Percentiles rank a stretch among this genome's conserved stretches.
phyloP scores from a whole-genome alignment of 2,113 vertebrate species.

The Deroptyus accipitrinus region DNA sequence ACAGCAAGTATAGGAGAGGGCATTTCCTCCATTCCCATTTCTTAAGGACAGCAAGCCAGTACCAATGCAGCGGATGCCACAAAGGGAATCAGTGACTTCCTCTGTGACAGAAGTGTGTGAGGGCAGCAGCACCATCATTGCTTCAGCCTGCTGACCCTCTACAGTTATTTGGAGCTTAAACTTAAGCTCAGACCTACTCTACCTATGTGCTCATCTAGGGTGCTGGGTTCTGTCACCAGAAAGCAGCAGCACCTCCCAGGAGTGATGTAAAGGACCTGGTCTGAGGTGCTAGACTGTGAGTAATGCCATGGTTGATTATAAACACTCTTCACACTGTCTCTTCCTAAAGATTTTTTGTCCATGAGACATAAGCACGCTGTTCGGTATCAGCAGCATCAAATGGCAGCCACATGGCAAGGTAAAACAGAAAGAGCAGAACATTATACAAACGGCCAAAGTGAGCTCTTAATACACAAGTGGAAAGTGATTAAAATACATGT shows the following conservation, averaged over 20 bases:
- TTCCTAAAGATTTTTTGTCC: not conserved
- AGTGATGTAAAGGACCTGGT: not conserved
- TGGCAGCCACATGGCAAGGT: not conserved
- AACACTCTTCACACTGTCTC: not conserved
- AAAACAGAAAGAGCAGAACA: not conserved
- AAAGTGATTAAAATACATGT: not conserved
- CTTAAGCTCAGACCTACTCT: not conserved
- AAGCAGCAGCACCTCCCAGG: not conserved
- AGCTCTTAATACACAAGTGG: not conserved
- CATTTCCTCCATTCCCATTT: accelerated
- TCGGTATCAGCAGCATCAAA: not conserved
- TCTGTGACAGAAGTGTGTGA: accelerated
- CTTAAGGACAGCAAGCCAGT: accelerated
- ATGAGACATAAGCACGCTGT: accelerated
- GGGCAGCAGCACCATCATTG: not conserved
- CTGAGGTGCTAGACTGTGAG: not conserved
- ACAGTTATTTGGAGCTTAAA: not conserved
- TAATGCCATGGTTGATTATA: too few species aligned
- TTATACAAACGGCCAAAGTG: not conserved
- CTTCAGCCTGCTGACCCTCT: not conserved
- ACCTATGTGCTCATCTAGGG: not conserved
- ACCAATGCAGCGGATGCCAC: not conserved
- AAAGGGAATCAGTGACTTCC: accelerated
- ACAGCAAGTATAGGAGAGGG: not conserved
- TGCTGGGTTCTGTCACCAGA: not conserved